A percentile compares a stretch with the other conserved stretches of the same genome.
These are phyloP conservation scores for Ooceraea biroi DNA, from an alignment of 1,140 invertebrate species.

Conservation along the genomic window DNA sequence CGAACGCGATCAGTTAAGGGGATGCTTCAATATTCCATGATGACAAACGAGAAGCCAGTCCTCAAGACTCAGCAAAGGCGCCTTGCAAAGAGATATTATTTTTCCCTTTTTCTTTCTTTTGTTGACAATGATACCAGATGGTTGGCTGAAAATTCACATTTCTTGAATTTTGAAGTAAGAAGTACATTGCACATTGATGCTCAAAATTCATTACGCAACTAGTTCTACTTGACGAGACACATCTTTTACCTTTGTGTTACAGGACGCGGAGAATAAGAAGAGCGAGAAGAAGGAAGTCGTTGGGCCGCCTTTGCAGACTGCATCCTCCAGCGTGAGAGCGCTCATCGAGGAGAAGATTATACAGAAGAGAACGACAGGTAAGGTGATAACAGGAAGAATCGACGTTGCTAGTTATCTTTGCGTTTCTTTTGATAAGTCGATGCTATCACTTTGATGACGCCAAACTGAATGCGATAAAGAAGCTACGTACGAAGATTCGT, in stretches of 20 bases:
- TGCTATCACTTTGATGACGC: too few relatives aligned
- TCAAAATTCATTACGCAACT: neutral
- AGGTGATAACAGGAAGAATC: conserved; percentile 30
- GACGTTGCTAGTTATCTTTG: neutral
- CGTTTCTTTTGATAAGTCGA: neutral
- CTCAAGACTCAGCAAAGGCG: too few relatives aligned
- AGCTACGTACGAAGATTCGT: too few relatives aligned
- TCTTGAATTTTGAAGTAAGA: neutral
- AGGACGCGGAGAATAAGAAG: conserved; percentile 95
- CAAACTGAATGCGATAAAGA: too few relatives aligned
- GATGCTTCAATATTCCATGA: neutral
- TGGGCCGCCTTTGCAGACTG: conserved; percentile 94
- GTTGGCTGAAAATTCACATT: neutral
- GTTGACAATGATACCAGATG: neutral
- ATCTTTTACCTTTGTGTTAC: conserved; percentile 71
- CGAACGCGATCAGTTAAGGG: neutral
- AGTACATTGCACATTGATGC: neutral
- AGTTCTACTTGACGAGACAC: neutral
- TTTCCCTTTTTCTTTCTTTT: neutral
- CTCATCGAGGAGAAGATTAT: conserved; percentile 97
- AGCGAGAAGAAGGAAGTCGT: conserved; percentile 93
- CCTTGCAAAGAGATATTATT: too few relatives aligned
- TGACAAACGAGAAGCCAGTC: neutral
- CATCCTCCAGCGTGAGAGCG: conserved; percentile 94
- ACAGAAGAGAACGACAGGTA: conserved; percentile 90